These are phyloP conservation scores for Hirundo rustica DNA, from an alignment of 2,797 vertebrate genomes.

Conservation along the genomic window DNA sequence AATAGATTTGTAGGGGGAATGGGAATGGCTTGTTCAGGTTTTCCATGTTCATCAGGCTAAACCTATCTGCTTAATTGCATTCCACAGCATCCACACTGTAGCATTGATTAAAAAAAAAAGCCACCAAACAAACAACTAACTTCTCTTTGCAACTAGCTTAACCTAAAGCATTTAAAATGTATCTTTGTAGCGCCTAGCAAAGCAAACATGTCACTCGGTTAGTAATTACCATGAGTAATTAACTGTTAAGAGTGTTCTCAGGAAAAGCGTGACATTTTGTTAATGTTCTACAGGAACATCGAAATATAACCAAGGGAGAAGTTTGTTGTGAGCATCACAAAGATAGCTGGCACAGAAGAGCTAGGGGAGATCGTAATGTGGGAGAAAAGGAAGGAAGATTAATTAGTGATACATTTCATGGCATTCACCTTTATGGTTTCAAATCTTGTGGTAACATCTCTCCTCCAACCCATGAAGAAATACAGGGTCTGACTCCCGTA, in stretches of 20 bases:
- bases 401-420: background rate
- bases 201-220: slow-evolving; percentile 17
- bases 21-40: background rate
- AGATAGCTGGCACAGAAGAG: background rate
- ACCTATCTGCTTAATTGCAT: background rate
- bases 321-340: slow-evolving; percentile 5
- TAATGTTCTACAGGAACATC: slow-evolving; percentile 19
- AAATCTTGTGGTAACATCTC: background rate
- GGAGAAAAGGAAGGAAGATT: background rate
- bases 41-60: background rate
- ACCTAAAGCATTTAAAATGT: slow-evolving; percentile 8
- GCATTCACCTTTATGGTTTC: background rate
- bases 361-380: background rate
- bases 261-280: slow-evolving; percentile 10
- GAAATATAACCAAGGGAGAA: slow-evolving; percentile 32
- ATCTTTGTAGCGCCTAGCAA: slow-evolving; percentile 29
- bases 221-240: slow-evolving; percentile 37
- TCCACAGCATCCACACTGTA: background rate
- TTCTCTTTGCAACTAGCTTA: background rate
- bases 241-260: slow-evolving; percentile 4
- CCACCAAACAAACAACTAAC: background rate
- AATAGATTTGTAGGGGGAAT: background rate
- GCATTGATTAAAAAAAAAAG: background rate
- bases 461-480: background rate
- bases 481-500: background rate